phyloP scores from a whole-genome alignment of 1,140 invertebrate species.

The Helicoverpa zea region DNA sequence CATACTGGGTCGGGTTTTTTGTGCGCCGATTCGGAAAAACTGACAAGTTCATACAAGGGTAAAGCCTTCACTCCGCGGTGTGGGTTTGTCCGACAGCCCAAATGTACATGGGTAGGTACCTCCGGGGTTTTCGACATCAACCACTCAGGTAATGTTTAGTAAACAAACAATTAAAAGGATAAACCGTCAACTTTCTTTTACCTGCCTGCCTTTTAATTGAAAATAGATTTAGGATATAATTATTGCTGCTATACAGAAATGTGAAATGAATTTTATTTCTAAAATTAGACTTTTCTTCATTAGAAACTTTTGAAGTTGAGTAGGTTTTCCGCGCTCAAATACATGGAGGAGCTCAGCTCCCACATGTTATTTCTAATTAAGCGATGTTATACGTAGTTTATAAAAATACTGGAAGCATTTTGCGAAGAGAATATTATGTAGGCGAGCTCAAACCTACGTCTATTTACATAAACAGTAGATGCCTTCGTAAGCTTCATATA shows the following conservation, averaged over 20 bases:
- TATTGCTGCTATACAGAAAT: too few relatives aligned
- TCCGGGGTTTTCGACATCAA: neutral
- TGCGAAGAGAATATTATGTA: neutral
- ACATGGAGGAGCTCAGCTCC: too few relatives aligned
- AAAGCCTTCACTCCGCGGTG: neutral
- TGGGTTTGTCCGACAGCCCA: neutral
- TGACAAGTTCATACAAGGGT: neutral
- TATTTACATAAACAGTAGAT: neutral
- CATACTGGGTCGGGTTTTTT: slow-evolving; percentile 17
- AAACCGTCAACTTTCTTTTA: too few relatives aligned
- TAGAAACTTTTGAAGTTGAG: too few relatives aligned
- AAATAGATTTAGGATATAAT: too few relatives aligned
- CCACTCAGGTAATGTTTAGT: neutral
- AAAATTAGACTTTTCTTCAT: too few relatives aligned
- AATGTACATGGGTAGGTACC: neutral
- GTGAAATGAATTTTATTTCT: too few relatives aligned
- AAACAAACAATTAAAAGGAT: too few relatives aligned
- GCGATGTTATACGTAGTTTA: neutral
- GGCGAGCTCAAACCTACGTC: neutral
- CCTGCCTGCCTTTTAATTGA: too few relatives aligned
- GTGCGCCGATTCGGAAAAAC: neutral
- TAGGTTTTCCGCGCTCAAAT: too few relatives aligned
- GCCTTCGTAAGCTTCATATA: neutral
- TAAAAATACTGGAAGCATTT: neutral
- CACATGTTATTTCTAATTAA: neutral